These are phyloP conservation scores for Mellivora capensis DNA, from an alignment of 2,113 vertebrate genomes.

Conservation along the genomic window DNA sequence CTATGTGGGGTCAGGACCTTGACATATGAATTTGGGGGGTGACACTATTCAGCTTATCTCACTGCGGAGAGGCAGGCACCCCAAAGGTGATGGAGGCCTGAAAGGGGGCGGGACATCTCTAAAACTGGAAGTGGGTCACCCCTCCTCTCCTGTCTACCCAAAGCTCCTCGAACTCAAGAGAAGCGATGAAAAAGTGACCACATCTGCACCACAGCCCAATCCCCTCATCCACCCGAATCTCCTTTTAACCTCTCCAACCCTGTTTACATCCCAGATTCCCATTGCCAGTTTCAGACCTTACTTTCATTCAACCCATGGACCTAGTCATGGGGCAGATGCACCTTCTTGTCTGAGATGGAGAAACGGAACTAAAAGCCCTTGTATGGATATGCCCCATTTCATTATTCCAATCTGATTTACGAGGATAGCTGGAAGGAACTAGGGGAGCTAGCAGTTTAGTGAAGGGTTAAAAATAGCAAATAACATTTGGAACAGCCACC, in stretches of 20 bases:
- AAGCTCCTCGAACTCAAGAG: neutral
- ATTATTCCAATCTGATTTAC: neutral
- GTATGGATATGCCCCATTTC: neutral
- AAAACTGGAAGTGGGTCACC: fast-evolving
- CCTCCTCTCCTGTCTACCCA: neutral
- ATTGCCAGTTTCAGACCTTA: too few species aligned
- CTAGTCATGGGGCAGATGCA: too few species aligned
- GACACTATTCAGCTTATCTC: neutral
- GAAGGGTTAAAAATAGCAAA: neutral
- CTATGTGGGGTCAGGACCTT: neutral
- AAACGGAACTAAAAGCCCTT: neutral
- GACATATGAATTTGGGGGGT: neutral
- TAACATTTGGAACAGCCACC: neutral
- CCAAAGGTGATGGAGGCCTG: neutral
- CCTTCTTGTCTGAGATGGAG: neutral
- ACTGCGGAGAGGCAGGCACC: neutral
- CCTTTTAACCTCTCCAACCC: neutral
- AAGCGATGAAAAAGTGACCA: neutral
- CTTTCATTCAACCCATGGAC: neutral
- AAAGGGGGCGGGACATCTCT: neutral
- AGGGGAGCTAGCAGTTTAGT: fast-evolving
- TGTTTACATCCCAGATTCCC: neutral
- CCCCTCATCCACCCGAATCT: neutral
- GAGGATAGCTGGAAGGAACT: neutral
- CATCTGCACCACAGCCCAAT: neutral